Conservation (phyloP, 2,113 vertebrate genomes). For the Accipiter virgatus region DNA sequence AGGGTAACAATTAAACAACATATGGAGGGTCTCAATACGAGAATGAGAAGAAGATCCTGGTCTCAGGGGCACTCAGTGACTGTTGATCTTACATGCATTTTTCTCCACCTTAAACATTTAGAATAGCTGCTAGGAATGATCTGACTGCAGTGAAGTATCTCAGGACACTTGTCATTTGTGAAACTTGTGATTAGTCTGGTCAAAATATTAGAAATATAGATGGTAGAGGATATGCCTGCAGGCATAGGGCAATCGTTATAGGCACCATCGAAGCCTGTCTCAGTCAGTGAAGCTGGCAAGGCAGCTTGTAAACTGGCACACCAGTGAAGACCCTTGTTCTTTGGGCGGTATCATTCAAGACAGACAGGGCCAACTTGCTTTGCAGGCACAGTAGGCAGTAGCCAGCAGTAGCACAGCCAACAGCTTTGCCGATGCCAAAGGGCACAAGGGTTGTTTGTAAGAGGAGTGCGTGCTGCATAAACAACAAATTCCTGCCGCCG, state of each 20-base stretch:
- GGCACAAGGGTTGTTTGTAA: neutral
- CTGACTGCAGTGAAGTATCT: neutral
- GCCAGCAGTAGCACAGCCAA: neutral
- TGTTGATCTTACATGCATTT: neutral
- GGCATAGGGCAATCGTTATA: fast-evolving
- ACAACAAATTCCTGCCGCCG: neutral
- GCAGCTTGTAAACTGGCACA: neutral
- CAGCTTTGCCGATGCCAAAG: conserved; percentile 2
- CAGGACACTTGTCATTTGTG: neutral
- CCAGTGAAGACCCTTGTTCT: neutral
- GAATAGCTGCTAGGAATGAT: neutral
- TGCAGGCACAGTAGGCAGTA: neutral
- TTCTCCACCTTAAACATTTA: neutral
- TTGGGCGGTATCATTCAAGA: neutral
- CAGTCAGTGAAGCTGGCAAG: neutral
- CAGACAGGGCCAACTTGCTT: neutral
- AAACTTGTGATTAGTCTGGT: neutral
- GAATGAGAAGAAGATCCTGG: neutral
- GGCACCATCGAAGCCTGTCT: neutral
- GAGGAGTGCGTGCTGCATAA: neutral
- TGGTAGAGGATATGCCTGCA: neutral
- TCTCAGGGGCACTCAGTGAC: neutral
- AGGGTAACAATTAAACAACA: neutral
- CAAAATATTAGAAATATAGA: neutral
- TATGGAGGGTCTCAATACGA: neutral